Base-by-base conservation (phyloP, 2,888 invertebrate genomes). In the Latrodectus hesperus region DNA sequence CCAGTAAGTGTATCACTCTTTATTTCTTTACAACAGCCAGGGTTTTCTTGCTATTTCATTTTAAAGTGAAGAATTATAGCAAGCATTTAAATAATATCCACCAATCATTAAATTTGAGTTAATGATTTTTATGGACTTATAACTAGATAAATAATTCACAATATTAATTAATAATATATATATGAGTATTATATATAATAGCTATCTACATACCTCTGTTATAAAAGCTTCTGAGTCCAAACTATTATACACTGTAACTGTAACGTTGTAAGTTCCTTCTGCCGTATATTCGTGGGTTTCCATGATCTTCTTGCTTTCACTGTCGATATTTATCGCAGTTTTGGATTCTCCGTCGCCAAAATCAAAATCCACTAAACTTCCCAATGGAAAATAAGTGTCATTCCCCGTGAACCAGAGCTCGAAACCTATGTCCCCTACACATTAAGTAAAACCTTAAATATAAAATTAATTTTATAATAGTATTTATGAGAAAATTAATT, bases 351-450 rank as follows among this genome's bases (percentile, higher is more conserved):
- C 80, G 53, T 88, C 84, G 6, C 84, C 88, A 75, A 70, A 88
- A 26, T 80, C 78, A 8, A 84, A 52, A 51, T 84, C 84, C 0
- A 52, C 65, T 0, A 55, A 1, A 9, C 71, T 65, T 2, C 12
- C 75, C 9, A 52, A 5, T 9, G 88, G 84, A 55, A 76, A 88
- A 22, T 79, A 71, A 11, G 53, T 67, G 8, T 10, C 64, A 9
- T 76, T 51, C 17, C 84, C 88, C 1, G 52, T 75, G 22, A 72
- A 88, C 0, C 11, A 16, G 11, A 88, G 60, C 9, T 49, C 17
- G 8, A 88, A 49, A 11, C 53, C 80, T 14, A 88, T 80, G 55
- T 84, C 65, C 9, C 88, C 88, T 88, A 17, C 10, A 79, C 38
- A 16, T 14, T 11, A 38, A 38, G 38, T 38, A 22, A 70, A 26